Base-by-base conservation (phyloP, 1,140 invertebrate genomes). In the Antheraea pernyi region DNA sequence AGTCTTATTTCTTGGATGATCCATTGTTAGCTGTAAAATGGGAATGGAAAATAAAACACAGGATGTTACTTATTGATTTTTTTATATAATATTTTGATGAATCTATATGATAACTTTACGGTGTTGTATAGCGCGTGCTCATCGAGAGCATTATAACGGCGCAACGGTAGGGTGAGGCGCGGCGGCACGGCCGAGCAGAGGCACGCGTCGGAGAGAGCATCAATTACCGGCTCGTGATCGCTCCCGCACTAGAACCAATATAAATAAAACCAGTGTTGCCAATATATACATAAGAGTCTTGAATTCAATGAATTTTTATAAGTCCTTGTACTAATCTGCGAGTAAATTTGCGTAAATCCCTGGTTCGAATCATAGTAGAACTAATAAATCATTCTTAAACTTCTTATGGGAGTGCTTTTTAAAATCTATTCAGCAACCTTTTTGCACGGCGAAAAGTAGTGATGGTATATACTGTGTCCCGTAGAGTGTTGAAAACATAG, bases 161-260 rank as follows among this genome's bases (percentile, higher is more conserved):
- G 67, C 74, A 59, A 42, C 39, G 77, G 22, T 30, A 30, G 1
- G 22, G 22, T 30, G 22, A 73, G 68, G 58, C 59, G 64, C 39
- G 7, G 39, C 39, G 39, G 39, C 61, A 46, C 53, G 65, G 64
- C 67, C 30, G 69, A 48, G 46, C 65, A 71, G 77, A 81, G 83
- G 84, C 86, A 83, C 85, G 87, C 86, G 74, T 70, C 70, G 22
- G 67, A 68, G 69, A 81, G 79, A 82, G 80, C 88, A 91, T 90
- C 89, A 90, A 89, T 91, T 91, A 91, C 83, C 71, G 67, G 79
- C 72, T 90, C 89, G 89, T 90, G 89, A 89, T 80, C 83, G 86
- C 89, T 86, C 79, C 89, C 81, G 85, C 85, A 82, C 85, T 84
- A 85, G 81, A 76, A 81, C 72, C 82, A 79, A 85, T 88, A 89